phyloP scores from a whole-genome alignment of 2,797 vertebrate genomes.

The Sebastes nivosus region DNA sequence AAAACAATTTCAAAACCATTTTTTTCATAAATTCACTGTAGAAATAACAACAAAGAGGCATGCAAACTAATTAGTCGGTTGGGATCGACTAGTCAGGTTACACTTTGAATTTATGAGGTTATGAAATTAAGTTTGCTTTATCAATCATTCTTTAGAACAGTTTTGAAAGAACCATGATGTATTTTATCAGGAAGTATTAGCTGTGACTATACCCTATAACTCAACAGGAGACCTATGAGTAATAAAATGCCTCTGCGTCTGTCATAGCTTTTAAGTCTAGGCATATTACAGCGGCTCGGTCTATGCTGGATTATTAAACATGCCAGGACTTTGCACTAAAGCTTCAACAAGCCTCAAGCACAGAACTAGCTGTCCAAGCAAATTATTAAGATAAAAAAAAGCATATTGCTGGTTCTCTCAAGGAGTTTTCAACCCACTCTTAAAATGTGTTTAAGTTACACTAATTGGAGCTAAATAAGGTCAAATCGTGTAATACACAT shows the following conservation, averaged over 20 bases:
- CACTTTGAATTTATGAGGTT: neutral
- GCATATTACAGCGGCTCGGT: neutral
- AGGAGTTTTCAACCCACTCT: neutral
- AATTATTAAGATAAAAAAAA: slow-evolving; percentile 12
- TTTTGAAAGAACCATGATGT: neutral
- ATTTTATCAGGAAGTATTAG: neutral
- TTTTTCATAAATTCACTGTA: neutral
- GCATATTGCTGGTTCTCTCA: neutral
- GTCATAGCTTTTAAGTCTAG: neutral
- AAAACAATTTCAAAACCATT: neutral
- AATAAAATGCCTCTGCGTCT: neutral
- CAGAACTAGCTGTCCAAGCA: slow-evolving; percentile 4
- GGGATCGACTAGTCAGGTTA: neutral
- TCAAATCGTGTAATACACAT: slow-evolving; percentile 13
- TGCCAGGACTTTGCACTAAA: neutral
- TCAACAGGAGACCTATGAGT: slow-evolving; percentile 1
- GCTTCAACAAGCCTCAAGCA: slow-evolving; percentile 27
- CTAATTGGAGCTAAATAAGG: slow-evolving; percentile 33
- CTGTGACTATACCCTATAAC: neutral
- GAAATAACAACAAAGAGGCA: neutral
- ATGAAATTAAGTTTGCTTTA: neutral
- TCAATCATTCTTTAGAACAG: neutral
- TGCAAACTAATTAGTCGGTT: neutral
- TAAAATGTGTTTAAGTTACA: neutral
- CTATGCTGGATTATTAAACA: slow-evolving; percentile 10